A percentile compares a stretch with the other conserved stretches of the same genome.
Conservation (phyloP, 2,797 vertebrate species). For the Takifugu rubripes region DNA sequence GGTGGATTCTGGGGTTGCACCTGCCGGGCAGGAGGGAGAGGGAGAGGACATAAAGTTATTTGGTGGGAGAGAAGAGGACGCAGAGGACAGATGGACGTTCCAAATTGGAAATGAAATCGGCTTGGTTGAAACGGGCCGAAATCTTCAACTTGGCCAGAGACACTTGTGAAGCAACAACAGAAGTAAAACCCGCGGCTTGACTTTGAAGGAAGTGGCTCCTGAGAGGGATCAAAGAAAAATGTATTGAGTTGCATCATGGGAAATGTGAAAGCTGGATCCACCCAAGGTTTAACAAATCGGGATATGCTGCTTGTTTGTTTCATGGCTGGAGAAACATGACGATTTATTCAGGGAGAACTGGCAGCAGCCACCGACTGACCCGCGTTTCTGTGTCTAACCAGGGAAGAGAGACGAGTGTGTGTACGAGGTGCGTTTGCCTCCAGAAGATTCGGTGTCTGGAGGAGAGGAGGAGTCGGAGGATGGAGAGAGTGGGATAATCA, state of each 20-base stretch:
- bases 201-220: background rate
- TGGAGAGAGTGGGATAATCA: constrained; percentile 73
- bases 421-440: constrained; percentile 71
- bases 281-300: too few species aligned
- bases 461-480: constrained; percentile 59
- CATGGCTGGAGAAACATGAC: background rate
- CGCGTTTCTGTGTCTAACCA: constrained; percentile 45
- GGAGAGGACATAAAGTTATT: too few species aligned
- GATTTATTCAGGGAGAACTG: background rate
- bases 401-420: constrained; percentile 68
- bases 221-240: too few species aligned
- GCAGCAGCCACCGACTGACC: constrained; percentile 6
- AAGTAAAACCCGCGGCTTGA: background rate
- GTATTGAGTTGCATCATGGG: too few species aligned
- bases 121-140: too few species aligned
- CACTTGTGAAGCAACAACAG: too few species aligned
- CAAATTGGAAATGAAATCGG: too few species aligned
- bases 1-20: too few species aligned
- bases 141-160: too few species aligned
- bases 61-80: too few species aligned
- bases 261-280: background rate
- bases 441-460: constrained; percentile 68
- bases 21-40: too few species aligned
- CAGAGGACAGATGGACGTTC: too few species aligned
- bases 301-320: background rate